These are phyloP conservation scores for Syrista parreyssii DNA, from an alignment of 2,888 invertebrate genomes.

Conservation along the genomic window DNA sequence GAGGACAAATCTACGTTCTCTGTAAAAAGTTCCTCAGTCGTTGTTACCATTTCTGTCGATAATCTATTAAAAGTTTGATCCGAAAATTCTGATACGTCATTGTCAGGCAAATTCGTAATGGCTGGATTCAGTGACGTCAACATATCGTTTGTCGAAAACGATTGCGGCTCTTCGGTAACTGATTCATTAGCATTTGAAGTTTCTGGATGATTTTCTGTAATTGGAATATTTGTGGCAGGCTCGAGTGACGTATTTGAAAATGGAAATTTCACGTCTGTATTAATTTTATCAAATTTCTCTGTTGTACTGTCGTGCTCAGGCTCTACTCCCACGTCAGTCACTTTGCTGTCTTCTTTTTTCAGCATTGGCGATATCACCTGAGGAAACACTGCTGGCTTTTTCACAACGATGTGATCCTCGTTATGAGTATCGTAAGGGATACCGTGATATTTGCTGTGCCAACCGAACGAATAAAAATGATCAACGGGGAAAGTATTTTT, in stretches of 20 bases:
- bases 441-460: background rate
- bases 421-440: conserved; percentile 18
- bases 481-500: background rate
- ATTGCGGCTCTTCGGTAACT: background rate
- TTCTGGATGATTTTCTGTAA: background rate
- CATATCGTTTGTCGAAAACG: background rate
- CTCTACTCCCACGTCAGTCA: background rate
- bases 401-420: conserved; percentile 16
- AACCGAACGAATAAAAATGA: conserved; percentile 3
- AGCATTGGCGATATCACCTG: background rate
- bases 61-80: background rate
- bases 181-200: background rate
- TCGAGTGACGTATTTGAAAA: background rate
- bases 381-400: conserved; percentile 12
- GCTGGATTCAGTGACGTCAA: background rate
- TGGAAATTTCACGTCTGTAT: background rate
- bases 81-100: background rate
- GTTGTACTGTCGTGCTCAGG: background rate
- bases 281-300: background rate
- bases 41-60: background rate
- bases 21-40: background rate
- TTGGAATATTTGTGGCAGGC: background rate
- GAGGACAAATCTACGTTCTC: background rate
- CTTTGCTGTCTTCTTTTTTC: background rate
- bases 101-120: background rate